These are phyloP conservation scores for Hippopotamyrus pictus DNA, from an alignment of 2,797 vertebrate species.

Conservation along the genomic window DNA sequence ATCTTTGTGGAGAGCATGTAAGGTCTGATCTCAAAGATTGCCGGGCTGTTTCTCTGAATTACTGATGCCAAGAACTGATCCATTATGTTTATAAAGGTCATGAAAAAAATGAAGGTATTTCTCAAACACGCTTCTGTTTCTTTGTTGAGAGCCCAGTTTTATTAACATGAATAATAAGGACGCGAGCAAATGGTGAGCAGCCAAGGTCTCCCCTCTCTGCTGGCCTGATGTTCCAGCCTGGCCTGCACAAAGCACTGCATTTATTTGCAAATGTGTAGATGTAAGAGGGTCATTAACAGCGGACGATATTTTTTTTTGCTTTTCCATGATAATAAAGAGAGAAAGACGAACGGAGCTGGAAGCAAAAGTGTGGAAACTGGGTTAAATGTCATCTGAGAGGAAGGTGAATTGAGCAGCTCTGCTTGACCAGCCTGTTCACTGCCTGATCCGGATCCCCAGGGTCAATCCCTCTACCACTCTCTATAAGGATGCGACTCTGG, in stretches of 20 bases:
- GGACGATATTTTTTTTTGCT: background rate
- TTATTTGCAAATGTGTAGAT: slow-evolving; percentile 34
- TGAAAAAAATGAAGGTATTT: slow-evolving; percentile 10
- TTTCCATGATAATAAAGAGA: background rate
- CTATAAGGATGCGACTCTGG: slow-evolving; percentile 14
- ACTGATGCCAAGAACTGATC: background rate
- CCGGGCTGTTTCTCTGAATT: background rate
- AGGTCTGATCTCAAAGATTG: background rate
- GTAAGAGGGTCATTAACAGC: background rate
- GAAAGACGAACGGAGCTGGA: background rate
- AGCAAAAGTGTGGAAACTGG: background rate
- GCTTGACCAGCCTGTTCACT: background rate
- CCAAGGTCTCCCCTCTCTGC: background rate
- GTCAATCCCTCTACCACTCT: background rate
- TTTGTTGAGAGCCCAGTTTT: background rate
- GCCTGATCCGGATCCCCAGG: background rate
- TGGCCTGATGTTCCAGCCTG: background rate
- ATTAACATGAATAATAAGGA: background rate
- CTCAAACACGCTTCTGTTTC: background rate
- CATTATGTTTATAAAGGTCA: slow-evolving; percentile 13
- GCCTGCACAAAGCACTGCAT: slow-evolving; percentile 10
- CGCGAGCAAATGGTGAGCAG: background rate
- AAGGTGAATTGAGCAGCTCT: background rate
- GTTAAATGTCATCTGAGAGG: background rate
- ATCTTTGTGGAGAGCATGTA: background rate